phyloP scores from a whole-genome alignment of 2,113 vertebrate genomes.

The Eonycteris spelaea region DNA sequence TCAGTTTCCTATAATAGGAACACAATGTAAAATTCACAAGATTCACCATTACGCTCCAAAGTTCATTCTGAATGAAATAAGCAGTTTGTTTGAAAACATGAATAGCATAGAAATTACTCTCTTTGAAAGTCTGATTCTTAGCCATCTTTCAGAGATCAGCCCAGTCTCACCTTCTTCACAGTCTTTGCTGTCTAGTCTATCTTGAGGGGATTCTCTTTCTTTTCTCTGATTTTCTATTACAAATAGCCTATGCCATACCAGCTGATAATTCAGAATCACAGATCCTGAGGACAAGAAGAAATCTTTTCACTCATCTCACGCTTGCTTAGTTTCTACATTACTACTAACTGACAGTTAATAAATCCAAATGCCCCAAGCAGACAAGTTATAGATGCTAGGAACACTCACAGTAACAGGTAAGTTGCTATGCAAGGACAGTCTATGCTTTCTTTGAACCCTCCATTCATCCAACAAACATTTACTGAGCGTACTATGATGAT shows the following conservation, averaged over 20 bases:
- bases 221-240: not conserved
- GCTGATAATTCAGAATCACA: not conserved
- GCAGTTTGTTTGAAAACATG: slow-evolving; percentile 2
- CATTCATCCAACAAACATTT: not conserved
- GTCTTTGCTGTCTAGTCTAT: not conserved
- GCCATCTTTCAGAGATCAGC: not conserved
- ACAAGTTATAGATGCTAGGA: not conserved
- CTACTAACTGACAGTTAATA: not conserved
- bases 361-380: not conserved
- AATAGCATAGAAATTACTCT: not conserved
- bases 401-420: not conserved
- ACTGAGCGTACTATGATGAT: not conserved
- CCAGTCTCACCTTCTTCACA: not conserved
- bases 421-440: not conserved
- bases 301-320: not conserved
- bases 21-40: not conserved
- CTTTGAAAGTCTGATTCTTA: not conserved
- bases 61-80: slow-evolving; percentile 12
- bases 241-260: not conserved
- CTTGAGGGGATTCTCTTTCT: not conserved
- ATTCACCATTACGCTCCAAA: not conserved
- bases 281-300: not conserved
- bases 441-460: not conserved
- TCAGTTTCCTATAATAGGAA: not conserved
- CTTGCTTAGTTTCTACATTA: not conserved